Conservation (phyloP, 2,113 vertebrate species). For the Arvicanthis niloticus region DNA sequence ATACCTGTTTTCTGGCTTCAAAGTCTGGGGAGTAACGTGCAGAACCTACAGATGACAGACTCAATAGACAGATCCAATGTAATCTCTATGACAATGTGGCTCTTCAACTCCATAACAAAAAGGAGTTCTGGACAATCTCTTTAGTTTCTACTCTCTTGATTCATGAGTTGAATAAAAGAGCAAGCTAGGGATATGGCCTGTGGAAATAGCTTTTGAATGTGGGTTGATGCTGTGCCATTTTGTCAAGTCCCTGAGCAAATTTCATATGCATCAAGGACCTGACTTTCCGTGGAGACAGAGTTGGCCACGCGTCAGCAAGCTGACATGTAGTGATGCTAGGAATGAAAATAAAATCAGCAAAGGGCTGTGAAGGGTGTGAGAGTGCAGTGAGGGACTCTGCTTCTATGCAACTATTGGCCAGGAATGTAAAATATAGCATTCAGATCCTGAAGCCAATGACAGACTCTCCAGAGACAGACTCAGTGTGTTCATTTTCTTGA, state of each 20-base stretch:
- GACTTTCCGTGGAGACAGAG: neutral
- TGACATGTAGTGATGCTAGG: neutral
- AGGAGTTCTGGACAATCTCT: neutral
- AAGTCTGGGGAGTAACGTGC: neutral
- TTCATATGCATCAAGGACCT: neutral
- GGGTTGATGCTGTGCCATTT: neutral
- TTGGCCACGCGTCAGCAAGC: neutral
- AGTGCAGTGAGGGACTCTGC: neutral
- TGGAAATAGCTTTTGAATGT: neutral
- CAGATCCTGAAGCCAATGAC: neutral
- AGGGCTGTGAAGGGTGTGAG: neutral
- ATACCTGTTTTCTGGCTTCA: no score
- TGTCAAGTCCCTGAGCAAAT: neutral
- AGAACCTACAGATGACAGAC: neutral
- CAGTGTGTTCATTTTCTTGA: neutral
- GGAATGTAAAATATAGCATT: neutral
- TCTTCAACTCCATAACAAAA: no score
- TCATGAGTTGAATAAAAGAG: neutral
- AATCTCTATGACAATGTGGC: neutral
- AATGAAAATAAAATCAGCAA: neutral
- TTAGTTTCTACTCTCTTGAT: neutral
- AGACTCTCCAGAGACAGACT: no score
- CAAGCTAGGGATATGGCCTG: neutral
- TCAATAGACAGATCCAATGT: neutral
- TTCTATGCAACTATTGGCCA: neutral